These are phyloP conservation scores for Periparus ater DNA, from an alignment of 2,797 vertebrate genomes.

Conservation along the genomic window DNA sequence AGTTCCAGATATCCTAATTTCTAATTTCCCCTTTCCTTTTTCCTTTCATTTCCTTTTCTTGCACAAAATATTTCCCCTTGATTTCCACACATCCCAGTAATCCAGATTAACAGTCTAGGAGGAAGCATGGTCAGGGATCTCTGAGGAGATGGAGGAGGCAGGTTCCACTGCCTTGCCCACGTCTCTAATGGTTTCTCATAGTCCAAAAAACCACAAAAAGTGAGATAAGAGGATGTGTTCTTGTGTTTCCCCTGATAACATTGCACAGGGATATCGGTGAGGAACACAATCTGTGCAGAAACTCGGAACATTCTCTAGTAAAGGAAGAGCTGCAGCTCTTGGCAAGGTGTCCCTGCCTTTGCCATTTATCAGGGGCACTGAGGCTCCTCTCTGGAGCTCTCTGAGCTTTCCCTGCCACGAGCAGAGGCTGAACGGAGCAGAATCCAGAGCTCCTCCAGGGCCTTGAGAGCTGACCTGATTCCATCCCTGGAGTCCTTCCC, in stretches of 20 bases:
- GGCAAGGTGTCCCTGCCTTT: not conserved
- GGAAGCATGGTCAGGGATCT: not conserved
- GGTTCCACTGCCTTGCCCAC: not conserved
- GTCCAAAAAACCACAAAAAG: not conserved
- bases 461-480: constrained; percentile 9
- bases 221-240: not conserved
- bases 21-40: not conserved
- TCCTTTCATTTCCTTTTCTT: too few relatives aligned
- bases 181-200: not conserved
- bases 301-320: not conserved
- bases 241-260: not conserved
- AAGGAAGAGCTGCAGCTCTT: not conserved
- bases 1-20: not conserved
- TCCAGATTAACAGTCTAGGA: not conserved
- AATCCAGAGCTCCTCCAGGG: not conserved
- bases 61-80: not conserved
- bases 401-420: not conserved
- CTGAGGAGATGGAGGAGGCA: not conserved
- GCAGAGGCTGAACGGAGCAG: not conserved
- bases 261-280: not conserved
- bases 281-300: not conserved
- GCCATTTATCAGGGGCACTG: not conserved
- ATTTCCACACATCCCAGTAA: not conserved
- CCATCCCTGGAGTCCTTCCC: not conserved
- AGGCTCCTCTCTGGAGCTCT: not conserved